Evolutionary conservation across 2,888 invertebrate species (phyloP).

Genomic region (Stratiomys singularior): DNA sequence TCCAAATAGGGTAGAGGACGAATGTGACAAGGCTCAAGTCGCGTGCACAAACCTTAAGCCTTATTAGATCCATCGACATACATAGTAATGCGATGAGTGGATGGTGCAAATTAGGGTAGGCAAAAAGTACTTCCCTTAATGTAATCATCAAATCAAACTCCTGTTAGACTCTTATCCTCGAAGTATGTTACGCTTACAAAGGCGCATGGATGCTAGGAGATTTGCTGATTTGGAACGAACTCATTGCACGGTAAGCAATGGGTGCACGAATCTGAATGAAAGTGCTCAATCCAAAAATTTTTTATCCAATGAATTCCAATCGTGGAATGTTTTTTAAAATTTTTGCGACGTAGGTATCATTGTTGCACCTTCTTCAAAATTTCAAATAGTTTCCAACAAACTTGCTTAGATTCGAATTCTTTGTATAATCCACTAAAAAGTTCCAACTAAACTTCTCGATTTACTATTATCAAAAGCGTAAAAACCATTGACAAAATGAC

Average conservation of each 20-base stretch:
- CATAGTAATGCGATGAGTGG: neutral
- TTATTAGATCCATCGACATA: neutral
- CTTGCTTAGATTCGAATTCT: too few species aligned
- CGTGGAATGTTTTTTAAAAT: too few species aligned
- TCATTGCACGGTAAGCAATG: too few species aligned
- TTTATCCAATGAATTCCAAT: too few species aligned
- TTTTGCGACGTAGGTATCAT: too few species aligned
- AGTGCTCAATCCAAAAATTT: too few species aligned
- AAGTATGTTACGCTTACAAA: neutral
- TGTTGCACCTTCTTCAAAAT: too few species aligned
- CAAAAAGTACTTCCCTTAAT: neutral
- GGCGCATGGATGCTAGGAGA: neutral
- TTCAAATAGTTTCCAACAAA: too few species aligned
- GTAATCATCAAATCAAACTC: neutral
- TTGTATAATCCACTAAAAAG: too few species aligned
- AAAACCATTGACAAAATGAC: neutral
- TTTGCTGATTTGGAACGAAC: too few species aligned
- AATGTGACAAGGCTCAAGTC: neutral
- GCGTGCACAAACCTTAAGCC: neutral
- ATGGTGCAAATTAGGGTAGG: constrained; percentile 1
- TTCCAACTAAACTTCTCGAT: too few species aligned
- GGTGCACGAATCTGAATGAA: too few species aligned
- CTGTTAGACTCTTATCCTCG: neutral
- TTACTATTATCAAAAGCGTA: neutral
- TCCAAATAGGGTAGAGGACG: neutral